A percentile compares a stretch with the other conserved stretches of the same genome.
Evolutionary conservation across 2,797 vertebrate species (phyloP).

Genomic region (Liparis tanakae): DNA sequence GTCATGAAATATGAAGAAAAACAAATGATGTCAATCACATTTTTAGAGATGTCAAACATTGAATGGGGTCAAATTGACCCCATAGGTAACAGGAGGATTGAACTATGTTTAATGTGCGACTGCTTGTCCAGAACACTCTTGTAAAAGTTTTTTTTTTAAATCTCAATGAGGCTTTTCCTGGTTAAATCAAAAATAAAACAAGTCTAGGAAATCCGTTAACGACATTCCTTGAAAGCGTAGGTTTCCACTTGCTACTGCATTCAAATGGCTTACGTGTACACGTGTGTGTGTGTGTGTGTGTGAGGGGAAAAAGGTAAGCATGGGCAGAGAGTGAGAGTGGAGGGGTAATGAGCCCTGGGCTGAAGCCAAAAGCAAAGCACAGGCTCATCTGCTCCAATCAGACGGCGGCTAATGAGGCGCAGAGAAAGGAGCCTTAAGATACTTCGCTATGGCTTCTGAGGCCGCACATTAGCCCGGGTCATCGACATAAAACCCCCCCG

Average conservation of each 20-base stretch:
- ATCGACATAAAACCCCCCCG: conserved; percentile 54
- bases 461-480: conserved; percentile 65
- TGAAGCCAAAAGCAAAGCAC: conserved; percentile 71
- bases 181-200: background rate
- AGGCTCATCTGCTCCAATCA: conserved; percentile 78
- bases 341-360: conserved; percentile 71
- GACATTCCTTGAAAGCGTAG: conserved; percentile 26
- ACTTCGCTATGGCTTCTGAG: conserved; percentile 42
- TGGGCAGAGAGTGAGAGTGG: conserved; percentile 44
- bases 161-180: no score
- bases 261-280: conserved; percentile 7
- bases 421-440: conserved; percentile 56
- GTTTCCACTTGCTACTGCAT: conserved; percentile 8
- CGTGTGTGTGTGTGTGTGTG: background rate
- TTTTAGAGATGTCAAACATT: no score
- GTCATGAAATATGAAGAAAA: no score
- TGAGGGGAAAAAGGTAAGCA: conserved; percentile 18
- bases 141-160: no score
- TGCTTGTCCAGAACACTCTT: no score
- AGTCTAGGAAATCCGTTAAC: conserved; percentile 42
- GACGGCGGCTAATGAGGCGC: conserved; percentile 73
- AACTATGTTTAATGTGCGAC: no score
- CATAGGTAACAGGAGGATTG: no score
- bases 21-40: no score
- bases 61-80: no score